Evolutionary conservation across 2,888 invertebrate genomes (phyloP).

Genomic region (Drosophila nr. medialis): DNA sequence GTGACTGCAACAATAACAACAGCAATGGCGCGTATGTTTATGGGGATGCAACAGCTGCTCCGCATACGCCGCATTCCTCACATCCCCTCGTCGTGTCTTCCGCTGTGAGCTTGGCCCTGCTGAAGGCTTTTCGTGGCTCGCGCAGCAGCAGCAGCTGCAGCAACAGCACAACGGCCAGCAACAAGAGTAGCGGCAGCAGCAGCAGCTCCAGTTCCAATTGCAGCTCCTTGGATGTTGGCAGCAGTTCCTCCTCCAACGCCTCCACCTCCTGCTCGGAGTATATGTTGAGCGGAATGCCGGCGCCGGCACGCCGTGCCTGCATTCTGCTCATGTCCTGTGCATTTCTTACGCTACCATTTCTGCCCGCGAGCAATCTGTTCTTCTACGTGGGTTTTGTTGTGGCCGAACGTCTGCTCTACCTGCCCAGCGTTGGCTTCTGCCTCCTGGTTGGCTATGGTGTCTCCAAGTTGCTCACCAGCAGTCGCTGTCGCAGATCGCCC

Average conservation of each 20-base stretch:
- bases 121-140: conserved; percentile 79
- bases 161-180: conserved; percentile 84
- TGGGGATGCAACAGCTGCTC: conserved; percentile 44
- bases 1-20: conserved; percentile 68
- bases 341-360: conserved; percentile 95
- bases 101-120: conserved; percentile 66
- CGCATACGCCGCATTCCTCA: conserved; percentile 84
- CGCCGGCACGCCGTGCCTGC: conserved; percentile 69
- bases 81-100: conserved; percentile 78
- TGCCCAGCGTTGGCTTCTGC: conserved; percentile 98
- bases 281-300: conserved; percentile 50
- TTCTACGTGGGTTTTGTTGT: conserved; percentile 99
- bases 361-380: conserved; percentile 97
- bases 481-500: conserved; percentile 77
- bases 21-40: conserved; percentile 56
- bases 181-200: conserved; percentile 84
- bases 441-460: conserved; percentile 92
- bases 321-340: conserved; percentile 88
- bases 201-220: conserved; percentile 59
- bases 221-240: conserved; percentile 25
- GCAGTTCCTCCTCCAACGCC: conserved; percentile 2
- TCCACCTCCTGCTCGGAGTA: conserved; percentile 37
- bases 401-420: conserved; percentile 97
- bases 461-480: conserved; percentile 83
- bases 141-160: conserved; percentile 84